Evolutionary conservation across 2,888 invertebrate genomes (phyloP).

Genomic region (Drosophila tanythrix): DNA sequence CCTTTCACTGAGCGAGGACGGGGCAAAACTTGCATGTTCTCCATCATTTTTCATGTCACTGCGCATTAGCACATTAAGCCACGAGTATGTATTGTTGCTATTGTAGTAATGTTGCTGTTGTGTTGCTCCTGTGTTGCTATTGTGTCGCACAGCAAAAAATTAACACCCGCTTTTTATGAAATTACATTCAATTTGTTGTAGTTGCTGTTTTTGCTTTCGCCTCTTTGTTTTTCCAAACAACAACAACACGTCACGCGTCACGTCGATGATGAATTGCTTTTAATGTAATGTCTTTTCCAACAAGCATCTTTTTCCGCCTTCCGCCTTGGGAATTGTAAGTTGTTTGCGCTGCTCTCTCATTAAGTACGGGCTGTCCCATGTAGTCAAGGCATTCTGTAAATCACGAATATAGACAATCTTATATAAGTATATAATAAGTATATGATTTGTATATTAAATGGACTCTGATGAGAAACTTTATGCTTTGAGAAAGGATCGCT

Average conservation of each 20-base stretch:
- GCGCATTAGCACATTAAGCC: slow-evolving; percentile 79
- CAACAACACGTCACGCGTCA: slow-evolving; percentile 37
- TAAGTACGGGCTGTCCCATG: slow-evolving; percentile 18
- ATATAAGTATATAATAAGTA: slow-evolving; percentile 23
- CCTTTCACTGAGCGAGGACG: slow-evolving; percentile 35
- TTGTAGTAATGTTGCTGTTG: slow-evolving; percentile 34
- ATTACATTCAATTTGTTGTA: slow-evolving; percentile 79
- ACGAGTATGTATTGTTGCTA: slow-evolving; percentile 48
- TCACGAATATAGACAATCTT: slow-evolving; percentile 17
- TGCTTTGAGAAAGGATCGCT: background rate
- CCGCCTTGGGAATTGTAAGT: slow-evolving; percentile 17
- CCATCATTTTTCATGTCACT: slow-evolving; percentile 80
- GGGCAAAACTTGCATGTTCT: slow-evolving; percentile 68
- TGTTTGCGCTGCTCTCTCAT: slow-evolving; percentile 15
- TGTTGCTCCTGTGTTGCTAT: slow-evolving; percentile 25
- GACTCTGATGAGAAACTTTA: background rate
- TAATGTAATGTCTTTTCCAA: slow-evolving; percentile 60
- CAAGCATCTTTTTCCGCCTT: slow-evolving; percentile 27
- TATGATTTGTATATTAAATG: background rate
- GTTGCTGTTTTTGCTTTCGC: slow-evolving; percentile 46
- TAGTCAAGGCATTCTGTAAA: slow-evolving; percentile 29
- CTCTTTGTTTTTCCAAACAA: slow-evolving; percentile 36
- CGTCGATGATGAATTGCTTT: slow-evolving; percentile 70
- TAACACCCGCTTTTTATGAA: slow-evolving; percentile 80
- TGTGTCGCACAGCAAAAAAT: slow-evolving; percentile 70